Conservation (phyloP, 2,797 vertebrate genomes). For the Apodemus agrarius region DNA sequence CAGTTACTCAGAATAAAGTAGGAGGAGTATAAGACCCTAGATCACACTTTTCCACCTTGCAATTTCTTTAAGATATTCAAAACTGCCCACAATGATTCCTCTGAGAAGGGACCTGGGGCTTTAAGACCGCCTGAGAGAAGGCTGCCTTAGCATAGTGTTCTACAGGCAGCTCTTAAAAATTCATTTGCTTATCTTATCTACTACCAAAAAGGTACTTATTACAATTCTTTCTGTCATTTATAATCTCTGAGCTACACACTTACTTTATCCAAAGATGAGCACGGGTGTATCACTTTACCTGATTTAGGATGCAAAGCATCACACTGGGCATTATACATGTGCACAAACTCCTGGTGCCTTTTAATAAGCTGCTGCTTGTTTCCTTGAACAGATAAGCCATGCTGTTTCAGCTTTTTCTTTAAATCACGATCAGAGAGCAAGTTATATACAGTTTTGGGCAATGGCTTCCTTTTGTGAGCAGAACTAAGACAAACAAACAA, state of each 20-base stretch:
- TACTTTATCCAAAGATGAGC: background rate
- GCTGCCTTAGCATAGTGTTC: background rate
- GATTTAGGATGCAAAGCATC: slow-evolving; percentile 93
- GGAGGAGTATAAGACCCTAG: background rate
- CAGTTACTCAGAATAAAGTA: background rate
- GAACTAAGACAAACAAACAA: slow-evolving; percentile 84
- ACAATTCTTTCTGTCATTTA: background rate
- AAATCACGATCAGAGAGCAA: slow-evolving; percentile 93
- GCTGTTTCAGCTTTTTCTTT: slow-evolving; percentile 92
- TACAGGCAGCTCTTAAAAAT: background rate
- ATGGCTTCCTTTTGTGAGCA: slow-evolving; percentile 87
- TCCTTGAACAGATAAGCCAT: slow-evolving; percentile 91
- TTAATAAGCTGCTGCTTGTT: slow-evolving; percentile 92
- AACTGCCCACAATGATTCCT: background rate
- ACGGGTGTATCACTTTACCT: slow-evolving; percentile 85
- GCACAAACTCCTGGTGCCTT: slow-evolving; percentile 94
- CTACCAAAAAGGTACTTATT: slow-evolving; percentile 18
- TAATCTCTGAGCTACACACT: background rate
- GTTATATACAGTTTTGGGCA: slow-evolving; percentile 95
- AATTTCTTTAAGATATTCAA: background rate
- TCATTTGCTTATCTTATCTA: background rate
- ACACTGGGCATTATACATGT: slow-evolving; percentile 95
- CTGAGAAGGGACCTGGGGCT: background rate
- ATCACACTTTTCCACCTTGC: background rate
- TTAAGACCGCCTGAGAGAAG: background rate